These are phyloP conservation scores for Sebastes aleutianus DNA, from an alignment of 2,797 vertebrate genomes.

Conservation along the genomic window DNA sequence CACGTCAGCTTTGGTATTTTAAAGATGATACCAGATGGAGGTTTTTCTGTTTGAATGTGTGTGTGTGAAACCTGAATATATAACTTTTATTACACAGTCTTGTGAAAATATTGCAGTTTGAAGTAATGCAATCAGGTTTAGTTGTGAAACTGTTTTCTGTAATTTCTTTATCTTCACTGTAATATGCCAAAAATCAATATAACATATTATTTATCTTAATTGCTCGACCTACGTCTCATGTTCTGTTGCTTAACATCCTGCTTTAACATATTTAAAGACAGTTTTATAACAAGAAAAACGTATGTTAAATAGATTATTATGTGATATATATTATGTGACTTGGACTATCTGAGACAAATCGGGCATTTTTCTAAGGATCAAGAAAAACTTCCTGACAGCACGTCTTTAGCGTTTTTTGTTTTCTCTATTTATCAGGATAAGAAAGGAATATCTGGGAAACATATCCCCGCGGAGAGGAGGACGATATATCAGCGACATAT, in stretches of 20 bases:
- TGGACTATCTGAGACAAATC: constrained; percentile 14
- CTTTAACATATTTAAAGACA: background rate
- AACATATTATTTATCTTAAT: background rate
- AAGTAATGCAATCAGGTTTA: background rate
- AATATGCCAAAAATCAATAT: background rate
- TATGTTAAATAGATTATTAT: background rate
- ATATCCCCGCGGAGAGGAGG: constrained; percentile 89
- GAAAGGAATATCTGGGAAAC: constrained; percentile 93
- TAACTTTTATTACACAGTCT: background rate
- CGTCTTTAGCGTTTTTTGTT: background rate
- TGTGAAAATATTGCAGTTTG: background rate
- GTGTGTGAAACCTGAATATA: background rate
- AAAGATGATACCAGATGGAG: constrained; percentile 15
- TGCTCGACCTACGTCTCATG: background rate
- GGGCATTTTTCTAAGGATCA: background rate
- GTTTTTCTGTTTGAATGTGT: background rate
- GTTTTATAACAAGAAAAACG: background rate
- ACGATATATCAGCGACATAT: constrained; percentile 92
- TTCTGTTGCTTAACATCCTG: background rate
- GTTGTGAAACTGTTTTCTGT: background rate
- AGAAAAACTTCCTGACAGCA: background rate
- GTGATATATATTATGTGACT: background rate
- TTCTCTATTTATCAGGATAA: constrained; percentile 86
- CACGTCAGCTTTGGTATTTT: constrained; percentile 20
- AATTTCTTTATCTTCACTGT: background rate